phyloP scores from a whole-genome alignment of 2,888 invertebrate species.

The Lycia hirtaria region DNA sequence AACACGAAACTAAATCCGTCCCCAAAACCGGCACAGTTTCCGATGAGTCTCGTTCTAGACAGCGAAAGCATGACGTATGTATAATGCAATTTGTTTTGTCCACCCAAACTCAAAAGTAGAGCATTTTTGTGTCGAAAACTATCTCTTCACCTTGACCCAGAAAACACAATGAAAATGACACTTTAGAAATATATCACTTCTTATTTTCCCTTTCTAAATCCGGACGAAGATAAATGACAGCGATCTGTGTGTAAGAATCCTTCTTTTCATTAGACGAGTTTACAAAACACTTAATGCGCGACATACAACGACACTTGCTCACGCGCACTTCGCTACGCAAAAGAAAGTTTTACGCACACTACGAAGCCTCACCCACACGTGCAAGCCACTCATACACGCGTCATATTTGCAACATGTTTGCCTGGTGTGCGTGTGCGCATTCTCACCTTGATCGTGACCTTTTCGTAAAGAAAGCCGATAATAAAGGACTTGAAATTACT shows the following conservation, averaged over 20 bases:
- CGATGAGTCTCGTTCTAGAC: not conserved
- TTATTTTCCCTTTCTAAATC: slow-evolving; percentile 26
- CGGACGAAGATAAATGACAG: slow-evolving; percentile 29
- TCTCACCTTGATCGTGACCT: slow-evolving; percentile 45
- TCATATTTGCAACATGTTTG: slow-evolving; percentile 25
- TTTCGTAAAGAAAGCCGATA: slow-evolving; percentile 26
- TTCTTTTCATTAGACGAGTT: slow-evolving; percentile 25
- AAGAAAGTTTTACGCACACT: slow-evolving; percentile 56
- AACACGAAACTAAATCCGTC: not conserved
- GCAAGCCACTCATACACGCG: slow-evolving; percentile 21
- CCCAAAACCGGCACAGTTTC: not conserved
- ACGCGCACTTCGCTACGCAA: slow-evolving; percentile 43
- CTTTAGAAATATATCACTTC: slow-evolving; percentile 18
- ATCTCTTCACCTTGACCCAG: slow-evolving; percentile 27
- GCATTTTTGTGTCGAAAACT: slow-evolving; percentile 13
- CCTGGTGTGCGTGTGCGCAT: slow-evolving; percentile 27
- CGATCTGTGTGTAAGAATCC: slow-evolving; percentile 20
- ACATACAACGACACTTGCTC: slow-evolving; percentile 41
- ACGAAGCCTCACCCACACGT: slow-evolving; percentile 35
- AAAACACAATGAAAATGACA: slow-evolving; percentile 12
- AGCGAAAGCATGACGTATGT: slow-evolving; percentile 16
- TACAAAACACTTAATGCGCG: slow-evolving; percentile 35
- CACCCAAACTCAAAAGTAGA: slow-evolving; percentile 9
- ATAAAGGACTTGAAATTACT: slow-evolving; percentile 10
- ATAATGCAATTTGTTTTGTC: slow-evolving; percentile 7